Evolutionary conservation across 1,140 invertebrate genomes (phyloP), one percentile per base, ranked within the genome.

Genomic region (Carcinoscorpius rotundicauda): DNA sequence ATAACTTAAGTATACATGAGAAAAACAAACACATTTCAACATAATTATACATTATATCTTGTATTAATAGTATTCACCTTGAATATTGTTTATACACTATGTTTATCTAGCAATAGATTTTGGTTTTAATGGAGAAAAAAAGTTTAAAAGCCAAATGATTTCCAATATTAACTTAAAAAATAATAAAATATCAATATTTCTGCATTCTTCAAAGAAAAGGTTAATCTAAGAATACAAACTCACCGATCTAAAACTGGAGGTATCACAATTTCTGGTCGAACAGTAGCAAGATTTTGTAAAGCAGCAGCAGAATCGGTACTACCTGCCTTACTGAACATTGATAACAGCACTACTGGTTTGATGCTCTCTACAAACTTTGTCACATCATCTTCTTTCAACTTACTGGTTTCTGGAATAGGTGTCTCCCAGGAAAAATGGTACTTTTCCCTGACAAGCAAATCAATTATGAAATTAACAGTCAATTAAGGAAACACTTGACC

Each of bases 191-290:
- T 29, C 29, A 29, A 29, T 29, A 29, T 29, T 29, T 29, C 29
- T 29, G 29, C 2, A 29, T 29, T 29, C 29, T 29, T 29, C 29
- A 29, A 29, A 29, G 29, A 29, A 29, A 29, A 29, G 29, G 29
- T 29, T 29, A 1, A 8, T 55, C n/a, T 8, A 55, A 8, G 53
- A 55, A 55, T 55, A 29, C 10, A 56, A 51, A 73, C 75, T 73
- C 72, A 84, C 82, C 80, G 85, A 69, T 96, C 89, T 52, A 97
- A 73, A 10, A 95, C 77, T 58, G 86, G 82, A 5, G 92, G 91
- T 55, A 96, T 83, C 5, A 97, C 85, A 10, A 91, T 76, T 67
- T 88, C 85, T 3, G 93, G 92, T 71, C 90, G 79, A 58, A 97
- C 76, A 11, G 83, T 82, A 4, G 90, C 84, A 60, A 97, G 77